Base-by-base conservation (phyloP, 2,113 vertebrate species). In the Eubucco bourcierii region DNA sequence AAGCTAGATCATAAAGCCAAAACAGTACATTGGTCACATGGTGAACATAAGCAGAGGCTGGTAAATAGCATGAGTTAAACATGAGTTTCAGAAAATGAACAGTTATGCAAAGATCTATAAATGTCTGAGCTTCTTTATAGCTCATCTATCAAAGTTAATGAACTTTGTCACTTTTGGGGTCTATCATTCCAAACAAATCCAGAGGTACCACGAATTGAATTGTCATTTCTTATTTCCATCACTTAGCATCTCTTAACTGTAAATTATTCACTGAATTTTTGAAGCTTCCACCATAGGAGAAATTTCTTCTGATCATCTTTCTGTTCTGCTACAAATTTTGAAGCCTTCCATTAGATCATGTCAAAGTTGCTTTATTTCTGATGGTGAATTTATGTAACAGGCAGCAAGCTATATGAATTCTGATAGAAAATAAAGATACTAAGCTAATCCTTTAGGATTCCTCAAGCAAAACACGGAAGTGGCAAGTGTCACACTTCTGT, bases 301-400 rank as follows among this genome's bases (percentile, higher is more conserved):
- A 95, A 78, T 92, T 88, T 91, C 72, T 90, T 95, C 91, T 88
- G 66, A 94, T 94, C 77, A 72, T 84, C 61, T 92, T 92, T 91
- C 76, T 82, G 17, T 74, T 75, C 46, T 83, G 59, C 52, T 79
- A 89, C 31, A 71, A 70, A 87, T 90, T 94, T 90, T 90, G 92
- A 95, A 95, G 61, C 23, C 46, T 95, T 96, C 77, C 46, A 93
- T 96, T 95, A 95, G 87, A 94, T 92, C 88, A 87, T 86, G 92
- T 94, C 94, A 94, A 93, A 90, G 50, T 71, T 91, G 67, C 50
- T 89, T 93, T 94, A 93, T 94, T 94, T 96, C 64, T 70, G 77
- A 70, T 52, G 39, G 21, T 88, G 77, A 68, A 58, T 94, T 94
- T 77, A 67, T 70, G 29, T 81, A 86, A 94, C 27, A 84, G 80